A percentile compares a stretch with the other conserved stretches of the same genome.
Conservation (phyloP, 1,140 invertebrate genomes). For the Linepithema humile region DNA sequence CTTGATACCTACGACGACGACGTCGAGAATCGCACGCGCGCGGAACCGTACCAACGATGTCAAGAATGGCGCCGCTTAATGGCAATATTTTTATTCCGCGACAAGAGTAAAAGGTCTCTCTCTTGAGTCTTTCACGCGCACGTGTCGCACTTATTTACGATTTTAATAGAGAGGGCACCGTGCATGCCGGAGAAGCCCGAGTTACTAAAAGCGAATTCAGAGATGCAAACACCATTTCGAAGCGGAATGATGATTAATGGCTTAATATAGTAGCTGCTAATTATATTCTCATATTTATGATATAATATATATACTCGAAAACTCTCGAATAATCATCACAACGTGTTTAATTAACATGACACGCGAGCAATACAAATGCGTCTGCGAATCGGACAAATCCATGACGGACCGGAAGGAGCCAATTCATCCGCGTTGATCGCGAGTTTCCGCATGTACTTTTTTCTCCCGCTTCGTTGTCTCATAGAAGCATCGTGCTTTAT, state of each 20-base stretch:
- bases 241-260: background rate
- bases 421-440: background rate
- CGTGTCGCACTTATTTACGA: constrained; percentile 21
- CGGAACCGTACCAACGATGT: background rate
- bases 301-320: background rate
- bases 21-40: constrained; percentile 16
- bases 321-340: background rate
- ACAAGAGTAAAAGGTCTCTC: background rate
- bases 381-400: background rate
- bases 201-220: constrained; percentile 6
- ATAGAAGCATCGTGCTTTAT: background rate
- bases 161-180: constrained; percentile 13
- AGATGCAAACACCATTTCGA: background rate
- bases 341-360: background rate
- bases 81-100: constrained; percentile 36
- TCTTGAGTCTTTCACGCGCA: background rate
- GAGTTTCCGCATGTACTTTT: background rate
- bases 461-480: background rate
- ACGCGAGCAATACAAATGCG: background rate
- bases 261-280: background rate
- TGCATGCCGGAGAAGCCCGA: background rate
- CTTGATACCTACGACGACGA: constrained; percentile 34
- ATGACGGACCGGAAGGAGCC: background rate
- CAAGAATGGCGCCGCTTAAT: background rate
- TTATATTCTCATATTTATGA: background rate